Evolutionary conservation across 2,113 vertebrate species (phyloP).

Genomic region (Ptilonorhynchus violaceus): DNA sequence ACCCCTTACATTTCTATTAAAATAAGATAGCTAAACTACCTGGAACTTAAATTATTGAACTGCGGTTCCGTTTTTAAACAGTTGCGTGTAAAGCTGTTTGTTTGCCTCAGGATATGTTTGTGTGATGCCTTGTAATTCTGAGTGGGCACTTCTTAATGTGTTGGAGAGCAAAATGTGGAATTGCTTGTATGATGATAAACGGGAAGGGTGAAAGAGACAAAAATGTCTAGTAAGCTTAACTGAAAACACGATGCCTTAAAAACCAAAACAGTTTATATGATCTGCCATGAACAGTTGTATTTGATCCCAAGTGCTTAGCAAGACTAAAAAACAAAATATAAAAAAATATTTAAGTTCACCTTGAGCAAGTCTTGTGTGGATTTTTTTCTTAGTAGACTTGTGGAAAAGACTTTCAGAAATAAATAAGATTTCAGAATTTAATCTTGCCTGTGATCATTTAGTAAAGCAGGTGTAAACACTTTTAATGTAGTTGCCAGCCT

Average conservation of each 20-base stretch:
- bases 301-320: neutral
- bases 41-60: neutral
- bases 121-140: neutral
- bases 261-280: accelerated
- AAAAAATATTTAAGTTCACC: neutral
- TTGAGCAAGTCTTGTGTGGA: neutral
- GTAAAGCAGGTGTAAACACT: neutral
- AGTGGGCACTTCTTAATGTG: neutral
- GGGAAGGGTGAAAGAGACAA: neutral
- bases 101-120: neutral
- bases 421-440: neutral
- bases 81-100: neutral
- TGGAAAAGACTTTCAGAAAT: neutral
- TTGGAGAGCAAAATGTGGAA: neutral
- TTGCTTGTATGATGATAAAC: neutral
- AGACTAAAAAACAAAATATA: neutral
- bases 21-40: neutral
- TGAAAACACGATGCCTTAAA: neutral
- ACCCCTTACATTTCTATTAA: neutral
- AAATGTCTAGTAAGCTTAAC: neutral
- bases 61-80: neutral
- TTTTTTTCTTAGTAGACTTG: neutral
- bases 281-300: neutral
- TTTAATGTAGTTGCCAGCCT: neutral
- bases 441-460: neutral